A percentile compares a stretch with the other conserved stretches of the same genome.
phyloP scores from a whole-genome alignment of 2,888 invertebrate species.

The Antheraea yamamai region DNA sequence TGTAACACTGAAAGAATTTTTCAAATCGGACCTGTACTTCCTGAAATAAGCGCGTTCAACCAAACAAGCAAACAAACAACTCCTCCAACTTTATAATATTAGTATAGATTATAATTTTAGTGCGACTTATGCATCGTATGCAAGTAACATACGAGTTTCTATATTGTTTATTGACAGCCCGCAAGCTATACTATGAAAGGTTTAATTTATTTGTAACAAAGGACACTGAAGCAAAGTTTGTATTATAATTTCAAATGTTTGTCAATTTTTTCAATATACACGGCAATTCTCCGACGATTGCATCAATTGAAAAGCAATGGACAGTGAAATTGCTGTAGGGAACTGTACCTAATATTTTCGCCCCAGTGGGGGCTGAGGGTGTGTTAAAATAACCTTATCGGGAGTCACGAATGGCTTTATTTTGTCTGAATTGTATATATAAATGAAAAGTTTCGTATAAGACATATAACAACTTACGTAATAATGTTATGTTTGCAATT shows the following conservation, averaged over 20 bases:
- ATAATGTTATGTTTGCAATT: neutral
- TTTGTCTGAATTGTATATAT: neutral
- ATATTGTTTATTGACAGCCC: neutral
- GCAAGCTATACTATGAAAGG: neutral
- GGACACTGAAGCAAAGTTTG: neutral
- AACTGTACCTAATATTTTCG: constrained; percentile 15
- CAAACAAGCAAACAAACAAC: too few species aligned
- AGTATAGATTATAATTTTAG: too few species aligned
- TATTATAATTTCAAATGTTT: neutral
- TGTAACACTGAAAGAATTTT: too few species aligned
- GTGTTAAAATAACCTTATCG: constrained; percentile 5
- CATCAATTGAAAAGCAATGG: constrained; percentile 23
- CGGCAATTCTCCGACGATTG: constrained; percentile 18
- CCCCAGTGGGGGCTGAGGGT: neutral
- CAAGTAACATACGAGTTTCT: too few species aligned
- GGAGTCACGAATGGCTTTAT: neutral
- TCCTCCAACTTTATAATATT: too few species aligned
- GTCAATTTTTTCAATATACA: constrained; percentile 11
- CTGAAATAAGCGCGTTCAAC: too few species aligned
- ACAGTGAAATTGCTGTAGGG: constrained; percentile 21
- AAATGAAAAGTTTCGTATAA: neutral
- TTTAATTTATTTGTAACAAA: neutral
- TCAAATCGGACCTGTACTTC: too few species aligned
- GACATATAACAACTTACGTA: neutral
- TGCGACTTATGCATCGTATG: too few species aligned